These are phyloP conservation scores for Rhizomys pruinosus DNA, from an alignment of 2,113 vertebrate species.

Conservation along the genomic window DNA sequence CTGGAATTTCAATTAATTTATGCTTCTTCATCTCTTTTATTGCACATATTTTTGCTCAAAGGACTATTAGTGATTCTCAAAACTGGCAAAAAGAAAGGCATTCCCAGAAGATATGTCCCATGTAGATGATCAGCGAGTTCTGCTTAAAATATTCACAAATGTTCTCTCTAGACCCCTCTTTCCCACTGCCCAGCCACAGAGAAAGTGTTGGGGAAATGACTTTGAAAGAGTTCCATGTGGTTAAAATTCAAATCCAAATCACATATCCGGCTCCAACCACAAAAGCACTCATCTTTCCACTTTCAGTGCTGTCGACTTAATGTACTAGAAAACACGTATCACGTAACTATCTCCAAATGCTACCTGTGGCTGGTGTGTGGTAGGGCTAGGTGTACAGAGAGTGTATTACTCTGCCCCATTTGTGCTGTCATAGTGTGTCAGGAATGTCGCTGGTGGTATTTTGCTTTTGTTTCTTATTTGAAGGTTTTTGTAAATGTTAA, in stretches of 20 bases:
- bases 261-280: neutral
- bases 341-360: neutral
- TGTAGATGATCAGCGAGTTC: neutral
- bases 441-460: constrained; percentile 17
- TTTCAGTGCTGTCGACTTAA: neutral
- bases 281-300: neutral
- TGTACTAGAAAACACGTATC: neutral
- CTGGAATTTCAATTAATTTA: neutral
- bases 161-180: neutral
- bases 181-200: neutral
- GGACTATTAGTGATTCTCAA: neutral
- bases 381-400: neutral
- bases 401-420: neutral
- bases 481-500: constrained; percentile 22
- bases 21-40: neutral
- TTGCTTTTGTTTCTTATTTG: neutral
- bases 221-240: neutral
- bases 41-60: neutral
- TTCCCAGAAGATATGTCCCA: neutral
- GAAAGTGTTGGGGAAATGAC: neutral
- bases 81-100: neutral
- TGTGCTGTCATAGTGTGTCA: neutral
- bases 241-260: constrained; percentile 32
- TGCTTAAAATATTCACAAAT: neutral
- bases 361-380: neutral